phyloP scores from a whole-genome alignment of 2,797 vertebrate species.

The Onychomys torridus region DNA sequence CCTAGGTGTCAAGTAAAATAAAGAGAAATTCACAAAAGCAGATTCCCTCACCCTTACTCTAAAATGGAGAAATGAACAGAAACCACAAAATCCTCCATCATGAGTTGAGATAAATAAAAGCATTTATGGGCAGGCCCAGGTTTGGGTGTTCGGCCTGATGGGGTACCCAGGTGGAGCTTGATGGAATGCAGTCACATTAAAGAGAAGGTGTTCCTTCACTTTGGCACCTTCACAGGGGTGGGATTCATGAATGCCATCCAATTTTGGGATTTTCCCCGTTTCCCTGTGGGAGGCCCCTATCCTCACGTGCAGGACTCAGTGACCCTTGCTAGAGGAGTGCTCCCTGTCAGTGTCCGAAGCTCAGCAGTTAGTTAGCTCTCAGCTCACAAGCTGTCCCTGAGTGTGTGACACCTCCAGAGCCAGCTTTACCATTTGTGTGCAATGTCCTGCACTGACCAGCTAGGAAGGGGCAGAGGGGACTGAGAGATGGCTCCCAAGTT shows the following conservation, averaged over 20 bases:
- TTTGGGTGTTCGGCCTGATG: slow-evolving; percentile 20
- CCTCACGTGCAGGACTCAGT: not conserved
- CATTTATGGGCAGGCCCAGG: not conserved
- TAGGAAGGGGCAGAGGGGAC: not conserved
- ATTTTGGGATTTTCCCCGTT: not conserved
- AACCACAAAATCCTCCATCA: slow-evolving; percentile 68
- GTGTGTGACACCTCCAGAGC: not conserved
- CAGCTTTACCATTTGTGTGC: not conserved
- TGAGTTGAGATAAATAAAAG: slow-evolving; percentile 53
- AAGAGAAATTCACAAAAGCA: slow-evolving; percentile 76
- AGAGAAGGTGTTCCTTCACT: not conserved
- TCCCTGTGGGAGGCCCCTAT: not conserved
- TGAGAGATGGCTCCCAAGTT: not conserved
- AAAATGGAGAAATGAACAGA: slow-evolving; percentile 73
- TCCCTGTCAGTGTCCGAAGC: not conserved
- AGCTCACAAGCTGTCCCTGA: slow-evolving; percentile 20
- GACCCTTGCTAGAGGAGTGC: not conserved
- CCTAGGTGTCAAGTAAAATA: slow-evolving; percentile 77
- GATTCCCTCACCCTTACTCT: slow-evolving; percentile 69
- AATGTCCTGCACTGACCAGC: slow-evolving; percentile 13
- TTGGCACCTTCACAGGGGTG: not conserved
- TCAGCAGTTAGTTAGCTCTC: not conserved
- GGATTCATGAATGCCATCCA: slow-evolving; percentile 1
- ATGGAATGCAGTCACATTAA: slow-evolving; percentile 47
- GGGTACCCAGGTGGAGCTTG: slow-evolving; percentile 49